phyloP scores from a whole-genome alignment of 2,797 vertebrate genomes.

The Momotus momota region DNA sequence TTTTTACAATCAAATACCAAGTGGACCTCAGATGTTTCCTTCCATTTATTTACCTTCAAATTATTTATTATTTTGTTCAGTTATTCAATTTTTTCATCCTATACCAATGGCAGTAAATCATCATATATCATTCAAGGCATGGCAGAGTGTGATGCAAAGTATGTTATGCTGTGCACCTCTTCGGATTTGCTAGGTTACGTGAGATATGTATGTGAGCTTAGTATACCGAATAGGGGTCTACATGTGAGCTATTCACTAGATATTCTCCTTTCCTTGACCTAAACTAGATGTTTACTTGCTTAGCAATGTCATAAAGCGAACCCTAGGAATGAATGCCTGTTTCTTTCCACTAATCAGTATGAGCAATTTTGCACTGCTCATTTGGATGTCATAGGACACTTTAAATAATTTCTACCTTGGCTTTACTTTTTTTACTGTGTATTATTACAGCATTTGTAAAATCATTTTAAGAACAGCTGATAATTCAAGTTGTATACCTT shows the following conservation, averaged over 20 bases:
- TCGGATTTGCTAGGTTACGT: not conserved
- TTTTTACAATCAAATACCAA: not conserved
- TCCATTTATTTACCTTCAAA: not conserved
- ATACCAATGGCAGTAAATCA: not conserved
- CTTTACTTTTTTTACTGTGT: not conserved
- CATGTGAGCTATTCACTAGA: not conserved
- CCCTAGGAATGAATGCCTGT: not conserved
- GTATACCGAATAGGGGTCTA: not conserved
- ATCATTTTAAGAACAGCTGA: not conserved
- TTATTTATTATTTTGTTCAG: not conserved
- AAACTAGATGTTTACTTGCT: slow-evolving; percentile 23
- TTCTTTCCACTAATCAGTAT: not conserved
- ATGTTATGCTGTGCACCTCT: not conserved
- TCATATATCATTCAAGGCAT: not conserved
- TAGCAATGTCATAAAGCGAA: not conserved
- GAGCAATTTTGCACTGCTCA: not conserved
- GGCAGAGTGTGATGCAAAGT: not conserved
- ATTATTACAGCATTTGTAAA: not conserved
- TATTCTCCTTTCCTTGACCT: not conserved
- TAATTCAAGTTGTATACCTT: not conserved
- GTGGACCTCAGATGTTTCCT: not conserved
- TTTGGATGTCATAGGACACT: not conserved
- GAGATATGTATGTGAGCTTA: not conserved
- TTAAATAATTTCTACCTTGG: not conserved
- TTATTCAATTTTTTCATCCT: not conserved